These are phyloP conservation scores for Drosophila quadrilineata DNA, from an alignment of 1,140 invertebrate genomes.

Conservation along the genomic window DNA sequence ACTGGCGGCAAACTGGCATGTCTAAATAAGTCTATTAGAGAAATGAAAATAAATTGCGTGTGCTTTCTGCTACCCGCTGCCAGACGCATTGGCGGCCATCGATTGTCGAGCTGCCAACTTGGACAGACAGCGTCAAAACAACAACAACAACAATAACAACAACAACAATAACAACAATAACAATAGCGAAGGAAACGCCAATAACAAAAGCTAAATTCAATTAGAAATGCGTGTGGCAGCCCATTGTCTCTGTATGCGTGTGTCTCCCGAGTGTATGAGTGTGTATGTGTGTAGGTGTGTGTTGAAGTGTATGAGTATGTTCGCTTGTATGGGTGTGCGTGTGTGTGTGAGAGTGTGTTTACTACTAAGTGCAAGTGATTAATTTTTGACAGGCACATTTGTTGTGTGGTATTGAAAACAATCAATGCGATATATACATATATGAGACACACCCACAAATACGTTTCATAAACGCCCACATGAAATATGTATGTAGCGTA, in stretches of 20 bases:
- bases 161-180: slow-evolving; percentile 16
- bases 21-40: slow-evolving; percentile 79
- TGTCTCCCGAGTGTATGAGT: slow-evolving; percentile 14
- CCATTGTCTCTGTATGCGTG: slow-evolving; percentile 4
- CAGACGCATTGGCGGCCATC: slow-evolving; percentile 42
- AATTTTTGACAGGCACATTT: slow-evolving; percentile 76
- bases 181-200: slow-evolving; percentile 2
- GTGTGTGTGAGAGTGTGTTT: slow-evolving; percentile 34
- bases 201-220: slow-evolving; percentile 72
- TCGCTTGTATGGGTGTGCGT: slow-evolving; percentile 16
- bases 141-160: slow-evolving; percentile 26
- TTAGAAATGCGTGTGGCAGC: slow-evolving; percentile 72
- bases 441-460: slow-evolving; percentile 49
- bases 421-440: slow-evolving; percentile 73
- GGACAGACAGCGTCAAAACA: slow-evolving; percentile 59
- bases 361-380: slow-evolving; percentile 77
- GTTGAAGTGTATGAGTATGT: slow-evolving; percentile 4
- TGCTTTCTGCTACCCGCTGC: slow-evolving; percentile 64
- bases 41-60: slow-evolving; percentile 80
- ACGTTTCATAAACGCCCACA: slow-evolving; percentile 21
- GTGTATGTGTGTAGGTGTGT: slow-evolving; percentile 25
- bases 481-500: slow-evolving; percentile 7
- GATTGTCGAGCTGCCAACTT: slow-evolving; percentile 70
- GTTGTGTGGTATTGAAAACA: slow-evolving; percentile 74
- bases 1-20: too few relatives aligned